A percentile compares a stretch with the other conserved stretches of the same genome.
Evolutionary conservation across 2,797 vertebrate genomes (phyloP).

Genomic region (Presbytis comata): DNA sequence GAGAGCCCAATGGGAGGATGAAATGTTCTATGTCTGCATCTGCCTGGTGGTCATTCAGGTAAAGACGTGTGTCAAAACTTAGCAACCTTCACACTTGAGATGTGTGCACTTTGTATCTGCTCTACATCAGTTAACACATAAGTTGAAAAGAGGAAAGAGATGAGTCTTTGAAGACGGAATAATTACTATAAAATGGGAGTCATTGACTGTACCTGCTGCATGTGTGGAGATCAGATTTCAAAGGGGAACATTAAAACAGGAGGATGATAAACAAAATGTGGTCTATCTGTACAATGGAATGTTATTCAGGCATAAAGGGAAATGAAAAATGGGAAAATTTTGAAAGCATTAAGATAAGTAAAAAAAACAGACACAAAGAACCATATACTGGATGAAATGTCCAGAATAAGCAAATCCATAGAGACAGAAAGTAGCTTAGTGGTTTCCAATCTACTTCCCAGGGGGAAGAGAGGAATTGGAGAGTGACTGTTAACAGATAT

Average conservation of each 20-base stretch:
- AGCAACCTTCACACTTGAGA: background rate
- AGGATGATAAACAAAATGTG: background rate
- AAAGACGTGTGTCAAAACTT: background rate
- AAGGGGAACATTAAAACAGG: background rate
- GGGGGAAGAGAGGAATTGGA: background rate
- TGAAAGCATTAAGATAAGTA: background rate
- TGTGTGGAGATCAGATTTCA: background rate
- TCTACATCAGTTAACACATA: background rate
- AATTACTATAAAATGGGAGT: background rate
- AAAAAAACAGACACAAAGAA: background rate
- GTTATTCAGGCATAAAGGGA: background rate
- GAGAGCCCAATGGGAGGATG: background rate
- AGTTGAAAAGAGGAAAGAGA: background rate
- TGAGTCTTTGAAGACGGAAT: background rate
- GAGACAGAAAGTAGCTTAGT: background rate
- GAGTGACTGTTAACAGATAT: fast-evolving
- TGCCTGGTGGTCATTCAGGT: background rate
- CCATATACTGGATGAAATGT: background rate
- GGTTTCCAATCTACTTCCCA: background rate
- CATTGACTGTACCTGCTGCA: background rate
- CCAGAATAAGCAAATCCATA: background rate
- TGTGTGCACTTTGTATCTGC: background rate
- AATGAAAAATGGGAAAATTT: background rate
- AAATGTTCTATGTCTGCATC: background rate
- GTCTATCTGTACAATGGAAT: background rate